Evolutionary conservation across 2,113 vertebrate species (phyloP), one percentile per base, ranked within the genome.

Genomic region (Carassius auratus): DNA sequence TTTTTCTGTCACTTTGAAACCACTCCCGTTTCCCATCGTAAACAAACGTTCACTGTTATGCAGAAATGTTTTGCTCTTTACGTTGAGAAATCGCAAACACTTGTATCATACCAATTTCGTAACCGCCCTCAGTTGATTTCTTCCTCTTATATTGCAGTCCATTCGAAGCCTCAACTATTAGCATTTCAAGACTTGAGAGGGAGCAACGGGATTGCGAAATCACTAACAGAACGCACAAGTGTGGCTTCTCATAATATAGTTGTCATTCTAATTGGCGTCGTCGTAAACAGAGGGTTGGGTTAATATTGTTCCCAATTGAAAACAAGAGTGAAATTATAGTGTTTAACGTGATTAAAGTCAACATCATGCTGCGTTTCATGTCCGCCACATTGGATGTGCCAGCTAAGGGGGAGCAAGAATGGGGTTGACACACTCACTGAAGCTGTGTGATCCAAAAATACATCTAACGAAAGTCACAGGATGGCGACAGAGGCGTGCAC

Each of bases 401-500:
- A 85, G 84, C 76, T 71, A 21, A 59, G 66, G 76, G 76, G 23
- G 45, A 71, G 57, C 30, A 61, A 71, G 84, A 85, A 76, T 81
- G 85, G 30, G 69, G 57, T 42, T 77, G 85, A 81, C 85, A 82
- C 75, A 69, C 26, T 76, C 66, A 42, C 84, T 76, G 55, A 73
- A 73, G 57, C 80, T 92, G 89, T 90, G 91, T 85, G 91, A 92
- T 91, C 91, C 92, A 92, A 92, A 93, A 92, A 93, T 93, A 94
- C 90, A 90, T 93, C 90, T 93, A 92, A 91, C 88, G 36, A 81
- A 90, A 90, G 89, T 86, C 79, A 92, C 68, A 91, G 87, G 90
- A 88, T 48, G 73, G 30, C 33, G n/a, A 88, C 88, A 86, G 89
- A 77, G 90, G 86, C 88, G 61, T 30, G n/a, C 77, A 73, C 71